Conservation (phyloP, 2,113 vertebrate genomes). For the Willisornis vidua region DNA sequence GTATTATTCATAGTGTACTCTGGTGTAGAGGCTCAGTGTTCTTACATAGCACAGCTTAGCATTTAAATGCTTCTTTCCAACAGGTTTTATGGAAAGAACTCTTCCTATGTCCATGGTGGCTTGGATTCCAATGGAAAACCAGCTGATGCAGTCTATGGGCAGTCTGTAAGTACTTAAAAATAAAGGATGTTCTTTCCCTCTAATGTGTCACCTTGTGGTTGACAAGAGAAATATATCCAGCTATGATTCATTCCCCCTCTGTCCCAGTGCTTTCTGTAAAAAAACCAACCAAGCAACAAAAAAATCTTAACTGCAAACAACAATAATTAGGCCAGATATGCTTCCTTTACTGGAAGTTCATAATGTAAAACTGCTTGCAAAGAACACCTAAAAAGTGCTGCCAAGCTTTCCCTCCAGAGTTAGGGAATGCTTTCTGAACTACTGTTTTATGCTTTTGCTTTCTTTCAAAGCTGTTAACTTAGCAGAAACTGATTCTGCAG, state of each 20-base stretch:
- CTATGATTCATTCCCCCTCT: neutral
- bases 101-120: constrained; percentile 96
- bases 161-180: constrained; percentile 82
- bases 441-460: neutral
- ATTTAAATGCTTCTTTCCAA: constrained; percentile 4
- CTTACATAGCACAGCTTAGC: neutral
- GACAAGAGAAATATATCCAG: neutral
- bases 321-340: neutral
- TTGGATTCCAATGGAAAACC: constrained; percentile 94
- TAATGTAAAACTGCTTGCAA: neutral
- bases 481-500: neutral
- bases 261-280: neutral
- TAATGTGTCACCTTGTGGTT: neutral
- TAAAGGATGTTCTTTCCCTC: neutral
- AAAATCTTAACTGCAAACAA: neutral
- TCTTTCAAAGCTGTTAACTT: neutral
- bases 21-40: neutral
- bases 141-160: constrained; percentile 93
- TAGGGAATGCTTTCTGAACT: neutral
- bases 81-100: constrained; percentile 99
- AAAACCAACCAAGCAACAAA: neutral
- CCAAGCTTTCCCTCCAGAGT: neutral
- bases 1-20: neutral
- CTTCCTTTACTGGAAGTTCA: neutral
- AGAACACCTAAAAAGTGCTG: neutral